Evolutionary conservation across 1,140 invertebrate genomes (phyloP), one percentile per base, ranked within the genome.

Genomic region (Sinonovacula constricta): DNA sequence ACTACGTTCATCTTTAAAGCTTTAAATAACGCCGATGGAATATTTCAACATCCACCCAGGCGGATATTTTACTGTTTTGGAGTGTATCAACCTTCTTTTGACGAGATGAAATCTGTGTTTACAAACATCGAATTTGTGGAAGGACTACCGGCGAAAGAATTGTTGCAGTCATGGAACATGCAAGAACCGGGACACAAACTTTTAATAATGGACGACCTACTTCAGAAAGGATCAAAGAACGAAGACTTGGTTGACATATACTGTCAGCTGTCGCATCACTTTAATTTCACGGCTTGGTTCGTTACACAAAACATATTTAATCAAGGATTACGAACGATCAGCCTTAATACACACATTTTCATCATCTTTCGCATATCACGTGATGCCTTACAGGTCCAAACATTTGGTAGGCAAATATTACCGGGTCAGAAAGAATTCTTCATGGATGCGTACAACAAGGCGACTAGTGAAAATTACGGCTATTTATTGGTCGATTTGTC

Each of bases 401-500:
- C 33, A 33, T 79, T 79, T n/a, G 77, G 77, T 31, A 71, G 68
- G 59, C 77, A 79, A 33, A 45, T 79, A 26, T 79, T 72, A 60
- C 70, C 59, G 15, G 33, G 34, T 49, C 56, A 62, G 63, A 12
- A 62, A 63, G 26, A 45, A 22, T 74, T 30, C 36, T 63, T 74
- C 26, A 62, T 60, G 59, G 57, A 74, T 5, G 59, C 36, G 15
- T 74, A 74, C 45, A 39, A 28, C n/a, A 62, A 30, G 34, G 59
- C 56, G 12, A 49, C 28, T 24, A 18, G 12, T 34, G 12, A 59
- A 49, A 51, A 60, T 5, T 49, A 60, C 33, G 12, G 59, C 0
- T 74, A 45, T 45, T 22, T 62, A 63, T 14, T 68, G 2, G 39
- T 74, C 31, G 57, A 74, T 36, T 51, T 62, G 24, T 34, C 36